Conservation (phyloP, 1,140 invertebrate genomes). For the Drosophila elegans region DNA sequence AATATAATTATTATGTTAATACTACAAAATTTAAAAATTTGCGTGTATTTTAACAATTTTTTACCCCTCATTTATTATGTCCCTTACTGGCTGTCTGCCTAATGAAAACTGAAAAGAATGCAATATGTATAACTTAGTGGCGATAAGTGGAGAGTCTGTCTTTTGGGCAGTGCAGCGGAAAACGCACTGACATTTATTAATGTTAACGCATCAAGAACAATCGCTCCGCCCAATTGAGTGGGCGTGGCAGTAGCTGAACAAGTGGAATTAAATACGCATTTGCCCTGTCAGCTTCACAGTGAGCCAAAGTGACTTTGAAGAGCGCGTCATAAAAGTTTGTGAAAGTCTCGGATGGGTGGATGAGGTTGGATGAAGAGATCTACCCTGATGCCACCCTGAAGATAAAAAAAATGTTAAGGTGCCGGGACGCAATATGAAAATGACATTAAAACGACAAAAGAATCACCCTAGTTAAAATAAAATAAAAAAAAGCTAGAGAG, state of each 20-base stretch:
- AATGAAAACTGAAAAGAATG: slow-evolving; percentile 44
- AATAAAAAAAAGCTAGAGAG: slow-evolving; percentile 2
- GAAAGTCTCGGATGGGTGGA: slow-evolving; percentile 10
- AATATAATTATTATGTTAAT: not conserved
- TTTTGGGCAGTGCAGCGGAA: slow-evolving; percentile 50
- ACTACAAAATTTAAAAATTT: too few relatives aligned
- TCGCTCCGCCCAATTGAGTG: slow-evolving; percentile 25
- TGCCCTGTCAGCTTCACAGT: slow-evolving; percentile 63
- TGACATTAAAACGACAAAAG: slow-evolving; percentile 70
- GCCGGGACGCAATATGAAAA: slow-evolving; percentile 75
- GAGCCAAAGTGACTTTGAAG: slow-evolving; percentile 28
- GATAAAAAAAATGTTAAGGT: slow-evolving; percentile 79
- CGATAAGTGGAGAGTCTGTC: slow-evolving; percentile 1
- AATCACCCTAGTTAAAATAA: slow-evolving; percentile 18
- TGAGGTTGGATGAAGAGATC: slow-evolving; percentile 20
- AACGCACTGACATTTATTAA: slow-evolving; percentile 74
- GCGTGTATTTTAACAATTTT: too few relatives aligned
- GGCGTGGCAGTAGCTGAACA: slow-evolving; percentile 56
- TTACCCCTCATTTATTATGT: not conserved
- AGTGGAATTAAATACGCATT: slow-evolving; percentile 80
- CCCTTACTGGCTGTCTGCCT: slow-evolving; percentile 1
- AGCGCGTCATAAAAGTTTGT: slow-evolving; percentile 63
- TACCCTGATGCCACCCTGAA: slow-evolving; percentile 8
- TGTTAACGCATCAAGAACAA: slow-evolving; percentile 68
- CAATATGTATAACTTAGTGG: slow-evolving; percentile 63